These are phyloP conservation scores for Dipodomys merriami DNA, from an alignment of 2,113 vertebrate species.

Conservation along the genomic window DNA sequence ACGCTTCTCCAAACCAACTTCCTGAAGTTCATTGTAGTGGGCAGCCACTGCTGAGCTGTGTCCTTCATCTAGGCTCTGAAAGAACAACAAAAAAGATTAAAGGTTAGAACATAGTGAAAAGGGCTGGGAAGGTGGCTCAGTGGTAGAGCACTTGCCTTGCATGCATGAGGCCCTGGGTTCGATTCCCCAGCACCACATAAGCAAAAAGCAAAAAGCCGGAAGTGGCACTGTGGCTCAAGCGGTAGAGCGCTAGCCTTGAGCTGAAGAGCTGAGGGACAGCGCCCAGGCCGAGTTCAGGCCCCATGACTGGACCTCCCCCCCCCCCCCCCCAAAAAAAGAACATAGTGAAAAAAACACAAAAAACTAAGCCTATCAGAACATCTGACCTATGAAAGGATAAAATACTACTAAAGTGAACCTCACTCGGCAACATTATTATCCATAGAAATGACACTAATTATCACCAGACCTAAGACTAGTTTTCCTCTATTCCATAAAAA, in stretches of 20 bases:
- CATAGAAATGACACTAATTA: constrained; percentile 16
- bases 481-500: neutral
- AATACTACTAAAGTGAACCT: neutral
- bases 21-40: constrained; percentile 96
- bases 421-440: neutral
- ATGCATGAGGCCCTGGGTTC: too few species aligned
- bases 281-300: too few species aligned
- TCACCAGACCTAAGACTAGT: neutral
- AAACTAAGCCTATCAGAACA: neutral
- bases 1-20: constrained; percentile 92
- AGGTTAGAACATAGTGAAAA: neutral
- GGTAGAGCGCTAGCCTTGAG: too few species aligned
- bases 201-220: too few species aligned
- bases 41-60: constrained; percentile 92
- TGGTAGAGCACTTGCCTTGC: too few species aligned
- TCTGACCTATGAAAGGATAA: neutral
- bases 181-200: too few species aligned
- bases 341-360: too few species aligned
- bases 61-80: constrained; percentile 84
- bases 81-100: constrained; percentile 43
- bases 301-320: too few species aligned
- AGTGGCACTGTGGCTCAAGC: too few species aligned
- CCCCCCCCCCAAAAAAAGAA: too few species aligned
- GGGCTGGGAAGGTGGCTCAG: too few species aligned
- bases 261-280: too few species aligned